Evolutionary conservation across 1,140 invertebrate genomes (phyloP).

Genomic region (Scaptomyza pallida): DNA sequence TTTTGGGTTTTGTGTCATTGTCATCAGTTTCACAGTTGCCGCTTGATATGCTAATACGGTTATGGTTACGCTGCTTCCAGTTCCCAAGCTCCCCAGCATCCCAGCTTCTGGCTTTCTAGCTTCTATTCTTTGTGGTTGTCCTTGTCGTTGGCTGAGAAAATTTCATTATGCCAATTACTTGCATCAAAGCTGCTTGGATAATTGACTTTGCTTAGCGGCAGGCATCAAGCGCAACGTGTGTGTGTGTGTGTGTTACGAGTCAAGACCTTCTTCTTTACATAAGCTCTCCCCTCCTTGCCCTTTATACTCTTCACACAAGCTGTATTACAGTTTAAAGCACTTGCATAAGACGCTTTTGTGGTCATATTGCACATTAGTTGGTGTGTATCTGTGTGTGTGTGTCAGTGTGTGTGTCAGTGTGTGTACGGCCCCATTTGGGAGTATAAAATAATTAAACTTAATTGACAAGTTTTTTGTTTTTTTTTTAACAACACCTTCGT

Average conservation of each 20-base stretch:
- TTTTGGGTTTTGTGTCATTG: constrained; percentile 29
- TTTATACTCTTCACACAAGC: neutral
- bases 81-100: no score
- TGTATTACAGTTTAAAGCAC: constrained; percentile 23
- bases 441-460: constrained; percentile 81
- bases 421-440: constrained; percentile 40
- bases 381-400: constrained; percentile 26
- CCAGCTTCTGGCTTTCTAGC: constrained; percentile 40
- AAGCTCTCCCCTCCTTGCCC: neutral
- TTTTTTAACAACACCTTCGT: constrained; percentile 73
- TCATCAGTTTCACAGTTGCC: constrained; percentile 41
- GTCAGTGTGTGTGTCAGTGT: no score
- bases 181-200: constrained; percentile 80
- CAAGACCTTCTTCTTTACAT: constrained; percentile 7
- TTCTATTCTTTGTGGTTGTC: constrained; percentile 78
- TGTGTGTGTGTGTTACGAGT: constrained; percentile 7
- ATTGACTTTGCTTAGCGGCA: constrained; percentile 78
- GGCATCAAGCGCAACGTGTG: no score
- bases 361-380: constrained; percentile 53
- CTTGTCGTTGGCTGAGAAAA: constrained; percentile 74
- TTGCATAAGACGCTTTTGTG: constrained; percentile 67
- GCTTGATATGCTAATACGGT: constrained; percentile 76
- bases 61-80: constrained; percentile 65
- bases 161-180: constrained; percentile 82
- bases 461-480: constrained; percentile 67